Base-by-base conservation (phyloP, 1,140 invertebrate species). In the Calephelis nemesis region DNA sequence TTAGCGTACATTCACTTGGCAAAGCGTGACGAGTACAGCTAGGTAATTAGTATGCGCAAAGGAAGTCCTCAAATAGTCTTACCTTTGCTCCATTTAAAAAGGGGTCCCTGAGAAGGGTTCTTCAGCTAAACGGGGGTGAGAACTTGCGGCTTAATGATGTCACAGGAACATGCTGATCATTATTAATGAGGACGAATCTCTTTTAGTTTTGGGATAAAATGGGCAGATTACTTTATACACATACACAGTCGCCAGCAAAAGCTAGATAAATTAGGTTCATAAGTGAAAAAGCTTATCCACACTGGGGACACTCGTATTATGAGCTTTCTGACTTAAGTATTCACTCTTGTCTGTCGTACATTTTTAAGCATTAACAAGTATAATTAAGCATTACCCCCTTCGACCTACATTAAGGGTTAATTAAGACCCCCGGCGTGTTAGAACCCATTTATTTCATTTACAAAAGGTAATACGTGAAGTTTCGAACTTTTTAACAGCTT, bases 11-110 rank as follows among this genome's bases (percentile, higher is more conserved):
- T n/a, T 4, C 42, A 42, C 42, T 42, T 42, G 42, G 13, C 13
- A 39, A 58, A 58, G 52, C 13, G 15, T 30, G 19, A 58, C 19
- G 19, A 64, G 63, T 64, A 7, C 12, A 52, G 50, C 49, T 45
- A 15, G 64, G 73, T 74, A 75, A 75, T 75, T 75, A 75, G 68
- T 72, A 75, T 75, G 70, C 70, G 70, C 74, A 68, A 74, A 66
- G 69, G 68, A 72, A 72, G 70, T 70, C 63, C 70, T 72, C 65
- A 70, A 65, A 69, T 67, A 75, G 68, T 69, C 70, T 74, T 66
- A 75, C 63, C 68, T 69, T 62, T 72, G 65, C 71, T 65, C 62
- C 67, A 72, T 68, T 70, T 70, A 58, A 67, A 62, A 73, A 65
- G 67, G 67, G 63, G 68, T 63, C 48, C 40, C 54, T 65, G 50